phyloP scores from a whole-genome alignment of 2,113 vertebrate genomes.

The Kryptolebias marmoratus region DNA sequence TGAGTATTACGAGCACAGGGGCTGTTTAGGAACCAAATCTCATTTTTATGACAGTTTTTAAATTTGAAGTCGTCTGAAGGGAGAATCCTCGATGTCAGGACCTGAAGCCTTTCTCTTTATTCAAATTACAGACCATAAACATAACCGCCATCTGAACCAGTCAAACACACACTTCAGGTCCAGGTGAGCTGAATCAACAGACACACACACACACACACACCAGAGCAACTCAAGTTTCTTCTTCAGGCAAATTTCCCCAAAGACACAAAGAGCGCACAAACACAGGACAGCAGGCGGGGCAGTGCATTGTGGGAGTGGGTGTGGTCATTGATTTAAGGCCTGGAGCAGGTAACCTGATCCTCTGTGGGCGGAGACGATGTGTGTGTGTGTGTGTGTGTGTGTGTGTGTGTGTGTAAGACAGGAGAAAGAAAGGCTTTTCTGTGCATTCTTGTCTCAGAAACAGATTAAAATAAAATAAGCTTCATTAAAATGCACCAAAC shows the following conservation, averaged over 20 bases:
- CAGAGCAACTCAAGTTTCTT: background rate
- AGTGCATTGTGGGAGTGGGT: slow-evolving; percentile 69
- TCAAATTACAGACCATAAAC: slow-evolving; percentile 3
- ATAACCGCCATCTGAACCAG: background rate
- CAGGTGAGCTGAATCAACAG: slow-evolving; percentile 33
- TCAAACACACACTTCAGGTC: background rate
- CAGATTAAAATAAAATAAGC: slow-evolving; percentile 24
- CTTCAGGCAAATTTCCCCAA: background rate
- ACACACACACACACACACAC: background rate
- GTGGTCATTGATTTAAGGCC: slow-evolving; percentile 71
- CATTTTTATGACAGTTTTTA: too few species aligned
- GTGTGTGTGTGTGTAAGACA: slow-evolving; percentile 18
- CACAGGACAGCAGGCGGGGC: slow-evolving; percentile 22
- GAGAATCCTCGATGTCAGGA: background rate
- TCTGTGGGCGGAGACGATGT: slow-evolving; percentile 61
- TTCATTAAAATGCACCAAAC: slow-evolving; percentile 20
- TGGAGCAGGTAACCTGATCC: slow-evolving; percentile 70
- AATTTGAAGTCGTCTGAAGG: too few species aligned
- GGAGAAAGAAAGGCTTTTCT: background rate
- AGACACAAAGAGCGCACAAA: slow-evolving; percentile 48
- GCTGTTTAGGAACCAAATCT: too few species aligned
- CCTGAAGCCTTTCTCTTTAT: background rate
- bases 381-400: slow-evolving; percentile 26
- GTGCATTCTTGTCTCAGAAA: slow-evolving; percentile 10
- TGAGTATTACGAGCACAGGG: background rate